phyloP scores from a whole-genome alignment of 2,888 invertebrate species.

The Oxystoma pomonae region DNA sequence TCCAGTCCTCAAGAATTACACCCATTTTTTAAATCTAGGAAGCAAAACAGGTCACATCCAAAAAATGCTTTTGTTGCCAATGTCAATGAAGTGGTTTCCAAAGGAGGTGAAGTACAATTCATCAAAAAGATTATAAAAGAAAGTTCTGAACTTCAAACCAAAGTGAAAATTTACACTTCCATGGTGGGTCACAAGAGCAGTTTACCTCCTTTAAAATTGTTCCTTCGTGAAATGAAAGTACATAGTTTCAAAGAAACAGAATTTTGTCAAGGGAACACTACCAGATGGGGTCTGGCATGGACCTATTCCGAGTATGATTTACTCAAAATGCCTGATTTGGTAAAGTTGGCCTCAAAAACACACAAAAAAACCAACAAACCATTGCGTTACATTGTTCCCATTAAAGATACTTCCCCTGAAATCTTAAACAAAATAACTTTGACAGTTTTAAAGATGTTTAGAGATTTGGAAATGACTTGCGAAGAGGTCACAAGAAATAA shows the following conservation, averaged over 20 bases:
- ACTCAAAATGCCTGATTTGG: constrained; percentile 43
- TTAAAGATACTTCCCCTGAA: constrained; percentile 28
- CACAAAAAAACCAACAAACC: constrained; percentile 33
- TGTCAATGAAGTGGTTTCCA: constrained; percentile 66
- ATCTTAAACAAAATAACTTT: constrained; percentile 28
- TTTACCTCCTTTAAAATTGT: constrained; percentile 60
- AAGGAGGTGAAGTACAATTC: constrained; percentile 90
- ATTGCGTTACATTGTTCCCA: constrained; percentile 30
- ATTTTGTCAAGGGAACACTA: constrained; percentile 91
- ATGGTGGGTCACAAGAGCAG: constrained; percentile 91
- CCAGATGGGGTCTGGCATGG: constrained; percentile 97
- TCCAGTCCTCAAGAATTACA: constrained; percentile 47
- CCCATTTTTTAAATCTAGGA: constrained; percentile 42
- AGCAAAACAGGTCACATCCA: constrained; percentile 55
- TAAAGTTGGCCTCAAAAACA: constrained; percentile 31
- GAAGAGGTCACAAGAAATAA: constrained; percentile 45
- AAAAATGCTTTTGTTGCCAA: constrained; percentile 72
- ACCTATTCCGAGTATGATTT: constrained; percentile 55
- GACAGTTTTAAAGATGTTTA: constrained; percentile 38
- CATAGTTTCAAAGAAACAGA: constrained; percentile 67
- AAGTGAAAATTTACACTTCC: constrained; percentile 76
- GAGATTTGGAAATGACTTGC: constrained; percentile 43
- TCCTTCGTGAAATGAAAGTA: constrained; percentile 58
- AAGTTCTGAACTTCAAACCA: constrained; percentile 59
- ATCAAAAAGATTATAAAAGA: constrained; percentile 80